Percentiles rank a stretch among this genome's conserved stretches.
phyloP scores from a whole-genome alignment of 1,140 invertebrate genomes.

The Platorchestia sp. region DNA sequence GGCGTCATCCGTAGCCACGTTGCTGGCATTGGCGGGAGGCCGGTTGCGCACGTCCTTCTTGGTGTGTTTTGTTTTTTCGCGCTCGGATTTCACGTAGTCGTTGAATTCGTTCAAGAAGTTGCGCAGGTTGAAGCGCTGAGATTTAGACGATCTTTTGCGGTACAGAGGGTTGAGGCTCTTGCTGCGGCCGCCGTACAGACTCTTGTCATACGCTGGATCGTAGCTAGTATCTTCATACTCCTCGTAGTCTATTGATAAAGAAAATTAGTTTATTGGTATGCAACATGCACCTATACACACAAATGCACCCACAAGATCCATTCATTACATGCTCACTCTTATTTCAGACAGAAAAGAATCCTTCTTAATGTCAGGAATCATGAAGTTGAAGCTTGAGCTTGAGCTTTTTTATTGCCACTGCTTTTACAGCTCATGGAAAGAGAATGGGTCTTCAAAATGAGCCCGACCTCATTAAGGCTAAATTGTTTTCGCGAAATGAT shows the following conservation, averaged over 20 bases:
- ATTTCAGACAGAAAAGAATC: neutral
- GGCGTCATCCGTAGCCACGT: neutral
- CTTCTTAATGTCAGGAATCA: neutral
- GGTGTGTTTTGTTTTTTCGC: neutral
- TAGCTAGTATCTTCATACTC: neutral
- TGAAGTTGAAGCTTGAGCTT: neutral
- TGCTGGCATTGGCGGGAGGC: neutral
- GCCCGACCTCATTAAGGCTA: too few relatives aligned
- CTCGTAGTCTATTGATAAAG: neutral
- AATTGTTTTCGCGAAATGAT: too few relatives aligned
- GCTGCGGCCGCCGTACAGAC: neutral
- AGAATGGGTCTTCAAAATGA: too few relatives aligned
- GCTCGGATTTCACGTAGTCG: slow-evolving; percentile 25
- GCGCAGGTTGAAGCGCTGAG: slow-evolving; percentile 18
- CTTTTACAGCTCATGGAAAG: too few relatives aligned
- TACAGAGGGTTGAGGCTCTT: slow-evolving; percentile 19
- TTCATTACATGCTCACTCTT: neutral
- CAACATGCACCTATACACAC: neutral
- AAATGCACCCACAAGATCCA: neutral
- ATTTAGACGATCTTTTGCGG: neutral
- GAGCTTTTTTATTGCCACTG: too few relatives aligned
- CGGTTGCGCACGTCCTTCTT: neutral
- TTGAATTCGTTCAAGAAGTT: slow-evolving; percentile 46
- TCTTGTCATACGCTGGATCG: neutral
- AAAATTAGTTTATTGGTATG: neutral